phyloP scores from a whole-genome alignment of 2,888 invertebrate species.

The Neuroscelio doddi region DNA sequence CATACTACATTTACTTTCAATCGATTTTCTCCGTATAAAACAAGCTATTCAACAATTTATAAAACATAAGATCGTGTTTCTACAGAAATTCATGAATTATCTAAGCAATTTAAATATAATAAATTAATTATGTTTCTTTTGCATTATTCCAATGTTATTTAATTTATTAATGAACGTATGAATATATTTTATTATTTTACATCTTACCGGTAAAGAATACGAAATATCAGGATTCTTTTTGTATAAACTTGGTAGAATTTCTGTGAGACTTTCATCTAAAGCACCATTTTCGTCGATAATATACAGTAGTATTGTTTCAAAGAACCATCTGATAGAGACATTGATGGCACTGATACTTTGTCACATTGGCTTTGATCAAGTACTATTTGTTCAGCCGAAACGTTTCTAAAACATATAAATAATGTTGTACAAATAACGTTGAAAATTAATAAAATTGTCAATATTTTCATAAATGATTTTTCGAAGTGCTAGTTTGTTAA shows the following conservation, averaged over 20 bases:
- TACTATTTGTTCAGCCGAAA: slow-evolving; percentile 58
- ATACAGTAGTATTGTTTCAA: slow-evolving; percentile 59
- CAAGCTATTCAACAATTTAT: too few relatives aligned
- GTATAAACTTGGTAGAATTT: slow-evolving; percentile 60
- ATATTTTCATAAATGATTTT: too few relatives aligned
- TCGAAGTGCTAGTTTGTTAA: too few relatives aligned
- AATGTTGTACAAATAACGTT: too few relatives aligned
- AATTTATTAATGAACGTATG: too few relatives aligned
- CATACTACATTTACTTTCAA: too few relatives aligned
- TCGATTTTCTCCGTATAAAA: too few relatives aligned
- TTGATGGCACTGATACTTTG: slow-evolving; percentile 41
- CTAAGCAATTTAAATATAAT: too few relatives aligned
- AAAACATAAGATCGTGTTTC: too few relatives aligned
- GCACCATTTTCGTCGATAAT: slow-evolving; percentile 61
- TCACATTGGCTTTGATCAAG: slow-evolving; percentile 60
- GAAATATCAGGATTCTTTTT: slow-evolving; percentile 50
- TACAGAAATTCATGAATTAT: too few relatives aligned
- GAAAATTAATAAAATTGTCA: too few relatives aligned
- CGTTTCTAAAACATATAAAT: slow-evolving; percentile 51
- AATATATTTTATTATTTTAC: too few relatives aligned
- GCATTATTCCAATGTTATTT: background rate
- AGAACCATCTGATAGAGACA: slow-evolving; percentile 44
- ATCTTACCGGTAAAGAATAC: slow-evolving; percentile 62
- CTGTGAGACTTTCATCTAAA: slow-evolving; percentile 62
- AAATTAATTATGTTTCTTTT: background rate